A percentile compares a stretch with the other conserved stretches of the same genome.
Evolutionary conservation across 2,888 invertebrate species (phyloP).

Genomic region (Andrena praecox): DNA sequence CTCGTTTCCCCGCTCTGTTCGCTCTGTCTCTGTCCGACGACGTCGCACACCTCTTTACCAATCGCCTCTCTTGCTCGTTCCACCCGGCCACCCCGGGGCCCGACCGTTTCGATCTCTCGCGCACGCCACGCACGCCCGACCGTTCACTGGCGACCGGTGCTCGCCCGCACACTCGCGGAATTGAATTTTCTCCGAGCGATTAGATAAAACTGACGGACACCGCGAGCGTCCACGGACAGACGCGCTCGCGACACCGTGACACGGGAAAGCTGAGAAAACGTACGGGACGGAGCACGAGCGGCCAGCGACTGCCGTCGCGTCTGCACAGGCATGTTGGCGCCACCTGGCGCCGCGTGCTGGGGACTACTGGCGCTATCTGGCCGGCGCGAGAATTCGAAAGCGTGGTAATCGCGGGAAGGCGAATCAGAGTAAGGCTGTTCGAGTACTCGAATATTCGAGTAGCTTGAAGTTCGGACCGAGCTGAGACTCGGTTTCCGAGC

Average conservation of each 20-base stretch:
- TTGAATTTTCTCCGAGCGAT: constrained; percentile 47
- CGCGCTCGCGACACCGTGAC: constrained; percentile 69
- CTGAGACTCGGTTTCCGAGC: no score
- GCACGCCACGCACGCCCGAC: constrained; percentile 58
- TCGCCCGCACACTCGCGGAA: constrained; percentile 42
- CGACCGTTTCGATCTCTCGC: constrained; percentile 44
- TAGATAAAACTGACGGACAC: constrained; percentile 60
- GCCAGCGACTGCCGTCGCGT: constrained; percentile 28
- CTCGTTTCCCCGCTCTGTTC: constrained; percentile 32
- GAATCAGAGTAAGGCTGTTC: no score
- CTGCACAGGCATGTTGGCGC: constrained; percentile 17
- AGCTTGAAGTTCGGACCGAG: no score
- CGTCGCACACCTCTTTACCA: constrained; percentile 9
- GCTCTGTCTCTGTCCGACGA: constrained; percentile 29
- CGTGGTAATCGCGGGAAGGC: background rate
- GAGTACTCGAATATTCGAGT: no score
- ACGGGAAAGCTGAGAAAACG: constrained; percentile 68
- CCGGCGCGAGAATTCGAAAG: constrained; percentile 30
- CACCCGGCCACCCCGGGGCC: constrained; percentile 2
- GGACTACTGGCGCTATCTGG: background rate
- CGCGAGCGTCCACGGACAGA: constrained; percentile 64
- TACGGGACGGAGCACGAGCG: constrained; percentile 43
- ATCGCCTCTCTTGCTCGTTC: constrained; percentile 14
- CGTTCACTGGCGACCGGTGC: constrained; percentile 44
- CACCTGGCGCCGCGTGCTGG: constrained; percentile 28